Evolutionary conservation across 2,113 vertebrate species (phyloP), one percentile per base, ranked within the genome.

Genomic region (Eulemur rufifrons): DNA sequence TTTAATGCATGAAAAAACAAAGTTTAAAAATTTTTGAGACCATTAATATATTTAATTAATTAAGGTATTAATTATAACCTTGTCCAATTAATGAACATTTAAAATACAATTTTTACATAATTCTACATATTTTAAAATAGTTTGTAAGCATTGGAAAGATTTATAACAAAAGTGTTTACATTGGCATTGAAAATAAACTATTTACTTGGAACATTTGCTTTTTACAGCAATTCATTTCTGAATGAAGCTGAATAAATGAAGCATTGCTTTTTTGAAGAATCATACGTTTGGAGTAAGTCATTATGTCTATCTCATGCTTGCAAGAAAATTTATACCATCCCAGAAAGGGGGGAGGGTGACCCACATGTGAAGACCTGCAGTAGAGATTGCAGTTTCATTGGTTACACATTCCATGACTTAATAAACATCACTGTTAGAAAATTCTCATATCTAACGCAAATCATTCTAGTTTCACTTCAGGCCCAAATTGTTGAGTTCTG

Each of bases 391-490:
- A 68, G 3, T 52, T 88, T 71, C 77, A 81, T 47, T 64, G 69
- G 86, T 84, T 93, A 87, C 52, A 88, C 61, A 94, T 82, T 94
- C 86, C 82, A 81, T 29, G 4, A 52, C 34, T 66, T 77, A 69
- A 85, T 71, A 96, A 81, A 91, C 52, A 91, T 91, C 29, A 71
- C 45, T 86, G 89, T 93, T 89, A 91, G 52, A 80, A 87, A 91
- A 42, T 42, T 83, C 71, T 95, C 23, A 32, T 86, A 84, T 85
- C 29, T 59, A 82, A 45, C 9, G 59, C 88, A 93, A 96, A 94
- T 95, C 71, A 95, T 56, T 88, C 94, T 82, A 34, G 71, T 82
- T 95, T 93, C 89, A 88, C 52, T 96, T 93, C 45, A 89, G 77
- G 50, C 76, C 34, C 9, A 91, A 83, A 54, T 76, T 83, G 32